Evolutionary conservation across 2,888 invertebrate species (phyloP).

Genomic region (Creontiades dilutus): DNA sequence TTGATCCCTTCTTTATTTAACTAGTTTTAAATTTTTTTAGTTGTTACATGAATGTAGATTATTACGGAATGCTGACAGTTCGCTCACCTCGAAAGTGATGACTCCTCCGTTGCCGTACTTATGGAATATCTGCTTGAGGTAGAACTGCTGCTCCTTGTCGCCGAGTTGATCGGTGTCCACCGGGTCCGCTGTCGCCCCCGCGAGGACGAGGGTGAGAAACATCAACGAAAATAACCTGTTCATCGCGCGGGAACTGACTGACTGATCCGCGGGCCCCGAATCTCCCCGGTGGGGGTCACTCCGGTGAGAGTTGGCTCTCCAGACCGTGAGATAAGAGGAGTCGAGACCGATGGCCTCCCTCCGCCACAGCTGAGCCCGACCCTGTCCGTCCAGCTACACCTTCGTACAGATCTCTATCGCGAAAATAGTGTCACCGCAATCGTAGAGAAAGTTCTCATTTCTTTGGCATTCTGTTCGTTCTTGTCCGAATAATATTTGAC

Average conservation of each 20-base stretch:
- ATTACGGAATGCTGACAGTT: too few relatives aligned
- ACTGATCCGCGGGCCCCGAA: not conserved
- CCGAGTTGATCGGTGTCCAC: slow-evolving; percentile 2
- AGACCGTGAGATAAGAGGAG: slow-evolving; percentile 30
- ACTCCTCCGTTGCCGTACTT: slow-evolving; percentile 70
- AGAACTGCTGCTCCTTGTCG: slow-evolving; percentile 65
- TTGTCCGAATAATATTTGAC: too few relatives aligned
- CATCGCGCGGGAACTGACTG: slow-evolving; percentile 37
- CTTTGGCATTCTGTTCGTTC: too few relatives aligned
- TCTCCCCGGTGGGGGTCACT: not conserved
- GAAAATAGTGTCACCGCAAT: not conserved
- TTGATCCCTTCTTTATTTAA: too few relatives aligned
- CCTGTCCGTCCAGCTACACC: not conserved
- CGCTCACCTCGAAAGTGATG: slow-evolving; percentile 69
- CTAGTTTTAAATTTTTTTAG: too few relatives aligned
- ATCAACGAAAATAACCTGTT: slow-evolving; percentile 32
- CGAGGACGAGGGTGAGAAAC: not conserved
- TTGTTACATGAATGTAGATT: too few relatives aligned
- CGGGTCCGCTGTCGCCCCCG: slow-evolving; percentile 22
- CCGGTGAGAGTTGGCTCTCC: slow-evolving; percentile 32
- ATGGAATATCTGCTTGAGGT: slow-evolving; percentile 67
- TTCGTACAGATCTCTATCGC: not conserved
- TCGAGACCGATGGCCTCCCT: not conserved
- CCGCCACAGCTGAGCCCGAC: not conserved
- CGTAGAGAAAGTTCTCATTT: not conserved